Evolutionary conservation across 2,113 vertebrate species (phyloP).

Genomic region (Planiliza haematocheilus): DNA sequence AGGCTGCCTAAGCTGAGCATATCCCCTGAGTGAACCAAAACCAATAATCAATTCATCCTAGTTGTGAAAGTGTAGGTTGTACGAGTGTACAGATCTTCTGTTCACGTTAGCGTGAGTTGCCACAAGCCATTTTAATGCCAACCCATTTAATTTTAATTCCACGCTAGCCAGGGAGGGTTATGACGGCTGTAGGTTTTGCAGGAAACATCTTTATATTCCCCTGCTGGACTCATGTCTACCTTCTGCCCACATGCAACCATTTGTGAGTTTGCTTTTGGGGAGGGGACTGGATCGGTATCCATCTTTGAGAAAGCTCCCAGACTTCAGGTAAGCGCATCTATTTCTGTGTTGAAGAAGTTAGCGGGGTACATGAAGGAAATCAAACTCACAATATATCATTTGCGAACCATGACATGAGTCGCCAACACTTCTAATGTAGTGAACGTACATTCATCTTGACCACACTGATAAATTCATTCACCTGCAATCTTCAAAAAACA

Average conservation of each 20-base stretch:
- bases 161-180: neutral
- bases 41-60: neutral
- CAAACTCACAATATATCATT: neutral
- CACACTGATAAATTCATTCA: neutral
- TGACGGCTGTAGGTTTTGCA: neutral
- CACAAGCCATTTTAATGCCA: neutral
- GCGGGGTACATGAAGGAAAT: neutral
- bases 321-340: neutral
- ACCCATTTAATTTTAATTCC: neutral
- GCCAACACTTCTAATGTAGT: neutral
- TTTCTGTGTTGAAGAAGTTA: neutral
- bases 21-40: neutral
- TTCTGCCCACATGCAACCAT: neutral
- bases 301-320: neutral
- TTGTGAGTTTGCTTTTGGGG: neutral
- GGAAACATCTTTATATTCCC: neutral
- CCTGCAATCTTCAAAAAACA: neutral
- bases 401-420: too few relatives aligned
- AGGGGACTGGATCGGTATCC: slow-evolving; percentile 1
- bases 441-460: neutral
- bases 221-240: neutral
- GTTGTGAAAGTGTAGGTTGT: neutral
- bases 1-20: neutral
- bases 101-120: neutral
- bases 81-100: neutral